Base-by-base conservation (phyloP, 2,797 vertebrate species). In the Crocodylus rhombifer region DNA sequence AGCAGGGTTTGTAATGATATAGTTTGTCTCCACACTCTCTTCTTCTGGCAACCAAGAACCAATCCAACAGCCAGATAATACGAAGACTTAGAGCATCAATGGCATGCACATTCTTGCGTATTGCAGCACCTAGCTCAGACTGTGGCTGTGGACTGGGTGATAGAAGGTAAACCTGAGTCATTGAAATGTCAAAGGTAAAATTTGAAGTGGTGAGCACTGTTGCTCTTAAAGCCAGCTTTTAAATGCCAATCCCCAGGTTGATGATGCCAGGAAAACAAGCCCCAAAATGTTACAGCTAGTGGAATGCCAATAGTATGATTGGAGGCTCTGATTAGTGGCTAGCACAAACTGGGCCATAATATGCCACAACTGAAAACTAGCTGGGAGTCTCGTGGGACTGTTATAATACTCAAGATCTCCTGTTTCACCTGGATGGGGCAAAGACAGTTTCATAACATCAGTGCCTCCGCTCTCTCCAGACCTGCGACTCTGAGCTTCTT, bases 401-500 rank as follows among this genome's bases (percentile, higher is more conserved):
- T 58, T 91, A 61, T 84, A 79, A 91, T 60, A 75, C 77, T 93
- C 90, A 88, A 84, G 69, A 90, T 64, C 80, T 77, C 84, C 58
- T 55, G 60, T 93, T 95, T 94, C 90, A 84, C 93, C 84, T 69
- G 64, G 30, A 77, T 83, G 77, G 75, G 86, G 62, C 42, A 51
- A 84, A 80, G 86, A 61, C 42, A 86, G 62, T 26, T 86, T 94
- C 88, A 86, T 56, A 62, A 89, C 23, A 84, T 62, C 86, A 77
- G 77, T 89, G 91, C 92, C 94, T 94, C 93, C 78, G 33, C 94
- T 74, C 67, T 78, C 86, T 26, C 82, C 84, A 91, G 65, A 86
- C 82, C 88, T 84, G 28, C 84, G 90, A 90, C 80, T 94, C 89
- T 80, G 86, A 62, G 86, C 55, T 80, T 96, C 86, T 88, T 93